Evolutionary conservation across 2,888 invertebrate species (phyloP), one percentile per base, ranked within the genome.

Genomic region (Cremastobaeus sp.): DNA sequence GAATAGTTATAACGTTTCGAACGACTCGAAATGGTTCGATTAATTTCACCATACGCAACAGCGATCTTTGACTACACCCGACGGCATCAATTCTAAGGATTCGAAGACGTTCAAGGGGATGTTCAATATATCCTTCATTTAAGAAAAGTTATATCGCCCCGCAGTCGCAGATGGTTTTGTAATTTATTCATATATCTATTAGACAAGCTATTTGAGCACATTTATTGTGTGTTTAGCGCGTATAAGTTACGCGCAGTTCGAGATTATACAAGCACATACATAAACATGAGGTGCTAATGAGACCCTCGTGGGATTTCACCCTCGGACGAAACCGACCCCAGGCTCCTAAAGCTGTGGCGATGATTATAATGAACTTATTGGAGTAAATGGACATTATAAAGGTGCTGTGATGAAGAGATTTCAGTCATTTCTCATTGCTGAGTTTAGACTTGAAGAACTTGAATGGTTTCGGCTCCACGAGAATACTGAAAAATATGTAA

Each of bases 211-310:
- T 55, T 65, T 32, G 54, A 54, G 15, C 37, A 18, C 15, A 14
- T 59, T 60, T n/a, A n/a, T 54, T 69, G 60, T 60, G 32, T 59
- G 37, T 69, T 54, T 60, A 54, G 32, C 17, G 4, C 47, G 34
- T 47, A 69, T 69, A 69, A 69, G 52, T 52, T 60, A 55, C 68
- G 32, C 59, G 68, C n/a, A 59, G 68, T 69, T 69, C 47, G 52
- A 45, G 60, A 69, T 69, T 69, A 60, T 30, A 37, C 47, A 18
- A 37, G 54, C 52, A 8, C 50, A 57, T 66, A 28, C 59, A 69
- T 69, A 69, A 69, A 69, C 69, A 69, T 69, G 60, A 69, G 35
- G 59, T 60, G 68, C 45, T 68, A 68, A 68, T 68, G 54, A 69
- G 69, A 60, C 39, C 21, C 43, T 69, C 60, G 59, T 41, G 18